These are phyloP conservation scores for Muraenolepis orangiensis DNA, from an alignment of 2,797 vertebrate species.

Conservation along the genomic window DNA sequence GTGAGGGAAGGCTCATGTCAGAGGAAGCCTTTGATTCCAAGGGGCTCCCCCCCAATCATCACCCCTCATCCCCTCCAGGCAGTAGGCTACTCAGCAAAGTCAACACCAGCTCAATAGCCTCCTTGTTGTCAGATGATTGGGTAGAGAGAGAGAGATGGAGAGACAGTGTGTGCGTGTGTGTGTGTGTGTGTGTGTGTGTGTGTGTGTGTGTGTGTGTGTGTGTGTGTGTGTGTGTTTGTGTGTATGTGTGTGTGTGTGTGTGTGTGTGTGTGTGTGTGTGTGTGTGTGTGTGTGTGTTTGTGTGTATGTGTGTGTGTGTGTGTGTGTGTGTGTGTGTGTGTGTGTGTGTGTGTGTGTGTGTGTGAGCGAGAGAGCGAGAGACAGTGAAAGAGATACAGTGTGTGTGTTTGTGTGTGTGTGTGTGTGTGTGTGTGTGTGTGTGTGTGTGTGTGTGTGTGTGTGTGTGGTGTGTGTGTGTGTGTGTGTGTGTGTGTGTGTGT, in stretches of 20 bases:
- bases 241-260: neutral
- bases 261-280: neutral
- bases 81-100: constrained; percentile 61
- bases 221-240: constrained; percentile 11
- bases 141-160: constrained; percentile 16
- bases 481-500: no score
- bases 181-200: constrained; percentile 1
- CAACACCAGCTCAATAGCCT: constrained; percentile 66
- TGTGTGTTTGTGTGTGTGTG: neutral
- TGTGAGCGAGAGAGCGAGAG: neutral
- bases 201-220: neutral
- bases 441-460: neutral
- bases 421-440: constrained; percentile 10
- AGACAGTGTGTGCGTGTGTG: constrained; percentile 10
- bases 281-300: constrained; percentile 25
- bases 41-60: constrained; percentile 34
- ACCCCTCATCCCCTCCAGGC: constrained; percentile 39
- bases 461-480: no score
- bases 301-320: no score
- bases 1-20: constrained; percentile 43
- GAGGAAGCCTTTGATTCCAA: constrained; percentile 59
- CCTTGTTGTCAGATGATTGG: constrained; percentile 72
- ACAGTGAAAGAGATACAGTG: neutral
- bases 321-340: neutral
- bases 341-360: constrained; percentile 9